Evolutionary conservation across 2,888 invertebrate genomes (phyloP), one percentile per base, ranked within the genome.

Genomic region (Altica lythri): DNA sequence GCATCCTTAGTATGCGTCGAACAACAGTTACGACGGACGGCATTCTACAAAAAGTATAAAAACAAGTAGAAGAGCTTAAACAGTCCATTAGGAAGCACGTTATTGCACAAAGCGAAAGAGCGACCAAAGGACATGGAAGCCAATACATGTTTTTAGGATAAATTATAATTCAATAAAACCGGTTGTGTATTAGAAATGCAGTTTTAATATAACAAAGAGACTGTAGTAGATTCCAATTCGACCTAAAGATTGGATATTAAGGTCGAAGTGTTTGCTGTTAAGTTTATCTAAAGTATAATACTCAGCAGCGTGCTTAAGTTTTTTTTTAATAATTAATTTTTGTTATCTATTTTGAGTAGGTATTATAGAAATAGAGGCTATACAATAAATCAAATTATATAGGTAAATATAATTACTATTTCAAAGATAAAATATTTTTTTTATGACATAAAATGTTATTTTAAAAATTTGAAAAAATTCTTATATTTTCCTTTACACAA

Each of bases 131-230:
- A 57, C 57, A 58, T 57, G 59, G 62, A 60, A 62, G 62, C 68
- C 64, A 60, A 67, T 69, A 66, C 70, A 66, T 69, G 71, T 72
- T 75, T 74, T 75, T 73, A 72, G 73, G 72, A 71, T 73, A 72
- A 72, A 74, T 73, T 74, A 72, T 72, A 71, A 74, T 74, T 75
- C 74, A 73, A 72, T 72, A 71, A 61, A 74, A 74, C 75, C 74
- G 74, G 74, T 75, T 71, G 65, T 66, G 72, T 65, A 70, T 73
- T 73, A 74, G 74, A 73, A 74, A 71, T 71, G 70, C 67, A 70
- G 72, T 72, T 71, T 70, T 66, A 69, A 68, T 60, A 59, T 68
- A 74, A 72, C 73, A 72, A 72, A 74, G 72, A 72, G 71, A 72
- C 67, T 68, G 68, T 66, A n/a, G n/a, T n/a, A 68, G 68, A 72